These are phyloP conservation scores for Pterophyllum scalare DNA, from an alignment of 2,113 vertebrate species.

Conservation along the genomic window DNA sequence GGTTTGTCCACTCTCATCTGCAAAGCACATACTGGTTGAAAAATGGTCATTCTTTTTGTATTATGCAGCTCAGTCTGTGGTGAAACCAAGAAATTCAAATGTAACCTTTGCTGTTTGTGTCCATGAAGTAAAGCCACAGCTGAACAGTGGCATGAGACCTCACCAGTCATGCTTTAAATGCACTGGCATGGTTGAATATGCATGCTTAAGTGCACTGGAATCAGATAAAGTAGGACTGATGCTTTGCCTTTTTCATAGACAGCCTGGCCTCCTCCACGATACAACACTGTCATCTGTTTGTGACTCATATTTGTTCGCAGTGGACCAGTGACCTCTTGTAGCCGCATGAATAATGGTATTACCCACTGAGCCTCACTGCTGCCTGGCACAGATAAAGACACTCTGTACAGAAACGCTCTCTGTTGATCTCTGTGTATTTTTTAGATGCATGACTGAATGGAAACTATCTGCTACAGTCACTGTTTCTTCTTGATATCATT, in stretches of 20 bases:
- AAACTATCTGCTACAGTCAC: background rate
- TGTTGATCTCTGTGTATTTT: conserved; percentile 4
- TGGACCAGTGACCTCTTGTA: conserved; percentile 47
- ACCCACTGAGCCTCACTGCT: conserved; percentile 25
- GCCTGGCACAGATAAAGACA: conserved; percentile 26
- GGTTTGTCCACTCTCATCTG: background rate
- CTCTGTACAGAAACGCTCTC: conserved; percentile 3
- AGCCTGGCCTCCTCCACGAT: conserved; percentile 17
- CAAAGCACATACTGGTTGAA: background rate
- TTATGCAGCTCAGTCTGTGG: background rate
- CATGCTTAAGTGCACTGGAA: conserved; percentile 17
- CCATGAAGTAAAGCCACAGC: background rate
- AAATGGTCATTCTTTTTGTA: background rate
- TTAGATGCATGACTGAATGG: background rate
- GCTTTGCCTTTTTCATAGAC: conserved; percentile 7
- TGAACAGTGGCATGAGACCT: background rate
- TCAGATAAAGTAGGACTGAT: conserved; percentile 14
- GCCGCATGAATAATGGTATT: conserved; percentile 36
- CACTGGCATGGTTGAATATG: background rate
- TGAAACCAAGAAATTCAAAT: conserved; percentile 38
- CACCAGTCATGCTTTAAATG: conserved; percentile 3
- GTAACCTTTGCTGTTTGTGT: conserved; percentile 38
- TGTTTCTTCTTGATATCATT: background rate
- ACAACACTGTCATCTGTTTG: conserved; percentile 48
- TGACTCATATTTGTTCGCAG: conserved; percentile 61